These are phyloP conservation scores for Tetranychus urticae DNA, from an alignment of 1,140 invertebrate genomes.

Conservation along the genomic window DNA sequence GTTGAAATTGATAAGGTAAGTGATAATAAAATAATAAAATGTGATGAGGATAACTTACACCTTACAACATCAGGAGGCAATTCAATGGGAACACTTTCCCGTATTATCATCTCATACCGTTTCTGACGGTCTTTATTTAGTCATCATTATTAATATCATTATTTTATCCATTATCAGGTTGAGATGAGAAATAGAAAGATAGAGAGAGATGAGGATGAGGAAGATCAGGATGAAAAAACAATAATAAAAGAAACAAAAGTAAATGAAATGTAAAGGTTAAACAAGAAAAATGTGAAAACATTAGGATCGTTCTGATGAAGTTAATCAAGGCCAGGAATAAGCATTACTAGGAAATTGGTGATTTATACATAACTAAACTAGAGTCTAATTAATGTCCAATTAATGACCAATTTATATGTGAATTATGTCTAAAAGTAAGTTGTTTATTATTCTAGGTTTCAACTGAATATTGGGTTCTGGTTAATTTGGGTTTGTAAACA, in stretches of 20 bases:
- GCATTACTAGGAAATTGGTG: no score
- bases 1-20: no score
- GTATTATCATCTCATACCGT: slow-evolving; percentile 66
- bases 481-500: no score
- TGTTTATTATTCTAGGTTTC: no score
- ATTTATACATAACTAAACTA: no score
- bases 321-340: no score
- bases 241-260: not conserved
- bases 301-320: not conserved
- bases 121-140: slow-evolving; percentile 22
- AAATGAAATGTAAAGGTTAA: not conserved
- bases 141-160: not conserved
- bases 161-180: not conserved
- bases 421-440: no score
- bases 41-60: slow-evolving; percentile 30
- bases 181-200: not conserved
- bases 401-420: no score
- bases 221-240: not conserved
- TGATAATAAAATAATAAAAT: not conserved
- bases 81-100: slow-evolving; percentile 64
- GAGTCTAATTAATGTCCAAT: no score
- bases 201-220: not conserved
- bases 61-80: slow-evolving; percentile 68
- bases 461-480: no score
- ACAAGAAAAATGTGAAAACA: not conserved